These are phyloP conservation scores for Epinotia demarniana DNA, from an alignment of 2,888 invertebrate genomes.

Conservation along the genomic window DNA sequence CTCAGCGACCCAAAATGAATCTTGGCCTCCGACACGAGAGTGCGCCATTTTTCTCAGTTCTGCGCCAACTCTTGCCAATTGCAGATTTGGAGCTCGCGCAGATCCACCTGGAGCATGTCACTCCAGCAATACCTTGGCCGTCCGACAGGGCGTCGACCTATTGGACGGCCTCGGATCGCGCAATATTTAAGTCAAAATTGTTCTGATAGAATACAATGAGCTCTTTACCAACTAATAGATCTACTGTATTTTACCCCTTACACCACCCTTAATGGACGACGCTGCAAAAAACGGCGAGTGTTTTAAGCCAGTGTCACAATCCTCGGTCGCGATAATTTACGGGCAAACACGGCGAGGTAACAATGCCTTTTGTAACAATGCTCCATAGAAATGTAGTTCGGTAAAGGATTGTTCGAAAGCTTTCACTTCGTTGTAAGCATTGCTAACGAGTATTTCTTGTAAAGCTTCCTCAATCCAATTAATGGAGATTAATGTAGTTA, in stretches of 20 bases:
- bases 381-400: constrained; percentile 14
- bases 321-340: constrained; percentile 34
- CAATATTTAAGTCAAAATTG: no score
- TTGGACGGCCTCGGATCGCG: no score
- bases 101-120: no score
- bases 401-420: not conserved
- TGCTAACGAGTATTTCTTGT: not conserved
- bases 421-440: not conserved
- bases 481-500: not conserved
- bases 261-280: constrained; percentile 33
- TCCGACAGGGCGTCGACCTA: no score
- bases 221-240: not conserved
- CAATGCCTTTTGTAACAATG: constrained; percentile 13
- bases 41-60: no score
- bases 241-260: constrained; percentile 30
- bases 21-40: no score
- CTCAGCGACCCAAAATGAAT: no score
- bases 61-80: no score
- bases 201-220: not conserved
- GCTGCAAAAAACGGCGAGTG: constrained; percentile 40
- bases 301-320: constrained; percentile 33
- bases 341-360: constrained; percentile 26
- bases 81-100: no score
- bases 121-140: no score
- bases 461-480: not conserved